These are phyloP conservation scores for Vanessa atalanta DNA, from an alignment of 1,140 invertebrate genomes.

Conservation along the genomic window DNA sequence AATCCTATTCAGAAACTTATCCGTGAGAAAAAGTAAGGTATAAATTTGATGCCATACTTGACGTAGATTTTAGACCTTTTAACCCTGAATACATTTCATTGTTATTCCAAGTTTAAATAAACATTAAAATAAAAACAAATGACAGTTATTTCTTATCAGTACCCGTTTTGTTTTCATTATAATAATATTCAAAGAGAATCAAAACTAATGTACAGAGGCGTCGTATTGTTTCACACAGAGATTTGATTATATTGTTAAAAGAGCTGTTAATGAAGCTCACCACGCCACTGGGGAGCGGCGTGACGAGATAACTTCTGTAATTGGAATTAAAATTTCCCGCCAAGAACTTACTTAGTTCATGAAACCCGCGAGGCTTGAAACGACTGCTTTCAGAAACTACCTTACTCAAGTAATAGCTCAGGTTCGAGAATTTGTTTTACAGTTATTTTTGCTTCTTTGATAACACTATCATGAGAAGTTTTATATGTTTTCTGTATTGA, in stretches of 20 bases:
- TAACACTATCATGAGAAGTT: too few species aligned
- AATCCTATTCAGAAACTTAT: too few species aligned
- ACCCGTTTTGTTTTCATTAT: conserved; percentile 1
- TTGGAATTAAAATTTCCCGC: conserved; percentile 3
- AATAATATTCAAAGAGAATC: not conserved
- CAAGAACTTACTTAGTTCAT: not conserved
- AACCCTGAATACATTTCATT: too few species aligned
- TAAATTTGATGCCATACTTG: too few species aligned
- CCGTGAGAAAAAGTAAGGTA: too few species aligned
- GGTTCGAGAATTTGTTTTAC: too few species aligned
- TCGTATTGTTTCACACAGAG: not conserved
- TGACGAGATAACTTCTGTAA: conserved; percentile 1
- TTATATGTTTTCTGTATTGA: too few species aligned
- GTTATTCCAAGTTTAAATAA: too few species aligned
- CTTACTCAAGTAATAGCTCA: too few species aligned
- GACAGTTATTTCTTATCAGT: not conserved
- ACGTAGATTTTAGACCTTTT: too few species aligned
- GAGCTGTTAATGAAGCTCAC: conserved; percentile 1
- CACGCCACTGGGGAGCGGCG: not conserved
- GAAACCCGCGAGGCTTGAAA: not conserved
- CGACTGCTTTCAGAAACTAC: not conserved
- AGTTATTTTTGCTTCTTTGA: too few species aligned
- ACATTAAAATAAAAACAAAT: too few species aligned
- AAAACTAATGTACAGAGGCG: not conserved
- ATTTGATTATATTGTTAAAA: not conserved